Percentiles rank a stretch among this genome's conserved stretches.
Evolutionary conservation across 2,113 vertebrate species (phyloP).

Genomic region (Mobula birostris): DNA sequence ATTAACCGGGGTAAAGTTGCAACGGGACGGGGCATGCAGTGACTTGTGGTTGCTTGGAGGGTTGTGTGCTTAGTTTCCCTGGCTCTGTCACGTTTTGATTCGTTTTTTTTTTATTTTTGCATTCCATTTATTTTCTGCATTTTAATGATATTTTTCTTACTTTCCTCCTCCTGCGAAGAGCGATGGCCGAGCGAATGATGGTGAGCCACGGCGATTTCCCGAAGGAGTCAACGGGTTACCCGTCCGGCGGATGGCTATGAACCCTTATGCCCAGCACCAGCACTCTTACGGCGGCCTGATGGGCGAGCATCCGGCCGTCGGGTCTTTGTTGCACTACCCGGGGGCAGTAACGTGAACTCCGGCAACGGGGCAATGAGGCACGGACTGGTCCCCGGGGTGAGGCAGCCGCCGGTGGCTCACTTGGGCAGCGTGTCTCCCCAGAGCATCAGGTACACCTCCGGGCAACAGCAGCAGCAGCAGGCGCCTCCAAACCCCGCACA

Average conservation of each 20-base stretch:
- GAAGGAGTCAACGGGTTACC: slow-evolving; percentile 72
- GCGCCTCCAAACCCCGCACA: slow-evolving; percentile 40
- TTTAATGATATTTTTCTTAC: neutral
- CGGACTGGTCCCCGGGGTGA: slow-evolving; percentile 65
- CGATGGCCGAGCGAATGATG: slow-evolving; percentile 57
- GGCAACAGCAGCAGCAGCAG: slow-evolving; percentile 55
- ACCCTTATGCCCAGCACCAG: slow-evolving; percentile 67
- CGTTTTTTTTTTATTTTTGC: neutral
- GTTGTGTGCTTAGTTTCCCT: neutral
- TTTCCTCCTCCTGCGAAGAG: neutral
- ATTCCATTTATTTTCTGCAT: neutral
- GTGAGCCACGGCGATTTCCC: slow-evolving; percentile 80
- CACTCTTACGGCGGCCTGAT: slow-evolving; percentile 72
- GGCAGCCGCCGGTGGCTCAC: slow-evolving; percentile 59
- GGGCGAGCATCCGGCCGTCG: slow-evolving; percentile 57
- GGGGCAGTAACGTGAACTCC: slow-evolving; percentile 64
- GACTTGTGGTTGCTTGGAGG: neutral
- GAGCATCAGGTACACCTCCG: slow-evolving; percentile 57
- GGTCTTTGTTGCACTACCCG: slow-evolving; percentile 57
- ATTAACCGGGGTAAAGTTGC: neutral
- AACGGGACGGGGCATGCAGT: neutral
- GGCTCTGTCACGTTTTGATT: neutral
- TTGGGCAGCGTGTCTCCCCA: slow-evolving; percentile 61
- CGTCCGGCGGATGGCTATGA: slow-evolving; percentile 72
- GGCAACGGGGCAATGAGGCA: slow-evolving; percentile 63